Evolutionary conservation across 2,113 vertebrate species (phyloP).

Genomic region (Burhinus bistriatus): DNA sequence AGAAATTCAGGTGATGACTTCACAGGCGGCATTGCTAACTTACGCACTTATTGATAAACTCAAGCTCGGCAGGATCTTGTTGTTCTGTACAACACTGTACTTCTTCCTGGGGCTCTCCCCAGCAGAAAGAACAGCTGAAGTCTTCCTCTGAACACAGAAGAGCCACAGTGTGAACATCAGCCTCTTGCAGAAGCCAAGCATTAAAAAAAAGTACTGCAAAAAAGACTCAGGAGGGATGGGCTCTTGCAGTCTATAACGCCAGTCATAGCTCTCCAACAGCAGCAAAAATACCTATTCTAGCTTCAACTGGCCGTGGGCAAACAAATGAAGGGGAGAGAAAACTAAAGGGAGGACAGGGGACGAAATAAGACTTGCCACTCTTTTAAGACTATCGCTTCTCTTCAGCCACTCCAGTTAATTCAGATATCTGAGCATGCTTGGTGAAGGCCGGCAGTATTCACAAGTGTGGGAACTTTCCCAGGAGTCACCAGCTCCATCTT

Average conservation of each 20-base stretch:
- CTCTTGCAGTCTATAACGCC: not conserved
- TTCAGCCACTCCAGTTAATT: not conserved
- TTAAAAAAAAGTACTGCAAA: not conserved
- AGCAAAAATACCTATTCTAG: not conserved
- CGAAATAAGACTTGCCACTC: not conserved
- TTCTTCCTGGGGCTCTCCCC: not conserved
- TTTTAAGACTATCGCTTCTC: not conserved
- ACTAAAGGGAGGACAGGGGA: not conserved
- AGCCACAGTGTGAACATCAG: not conserved
- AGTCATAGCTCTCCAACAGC: not conserved
- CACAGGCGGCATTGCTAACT: not conserved
- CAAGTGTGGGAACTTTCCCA: not conserved
- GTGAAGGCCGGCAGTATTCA: not conserved
- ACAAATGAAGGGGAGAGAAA: not conserved
- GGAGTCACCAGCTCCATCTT: not conserved
- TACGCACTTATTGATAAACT: not conserved
- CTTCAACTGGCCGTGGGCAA: not conserved
- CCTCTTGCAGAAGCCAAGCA: slow-evolving; percentile 12
- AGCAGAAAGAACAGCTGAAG: not conserved
- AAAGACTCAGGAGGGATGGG: not conserved
- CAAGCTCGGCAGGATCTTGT: not conserved
- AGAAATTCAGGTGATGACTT: not conserved
- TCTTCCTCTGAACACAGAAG: not conserved
- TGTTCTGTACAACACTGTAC: not conserved
- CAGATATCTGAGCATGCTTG: not conserved